Evolutionary conservation across 2,797 vertebrate genomes (phyloP), one percentile per base, ranked within the genome.

Genomic region (Crocodylus rhombifer): DNA sequence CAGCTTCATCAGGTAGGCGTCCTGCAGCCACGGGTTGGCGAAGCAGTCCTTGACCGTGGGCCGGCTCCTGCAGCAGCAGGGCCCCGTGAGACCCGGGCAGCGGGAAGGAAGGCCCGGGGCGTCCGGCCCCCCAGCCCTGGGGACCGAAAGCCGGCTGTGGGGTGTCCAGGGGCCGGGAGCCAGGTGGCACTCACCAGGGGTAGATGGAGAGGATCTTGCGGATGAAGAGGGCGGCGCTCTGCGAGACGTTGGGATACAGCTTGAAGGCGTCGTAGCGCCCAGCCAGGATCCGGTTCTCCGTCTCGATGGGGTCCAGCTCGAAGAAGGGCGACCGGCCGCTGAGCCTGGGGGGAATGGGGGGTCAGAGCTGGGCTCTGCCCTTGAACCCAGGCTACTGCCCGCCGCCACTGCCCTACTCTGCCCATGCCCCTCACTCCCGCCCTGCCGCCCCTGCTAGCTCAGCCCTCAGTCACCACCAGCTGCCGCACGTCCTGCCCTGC

Each of bases 171-270:
- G 33, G 10, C 30, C 65, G 76, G 36, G 26, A 88, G 11, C 78
- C 60, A 57, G 75, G 12, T 6, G 56, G 42, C 75, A 98, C 99
- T 99, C 96, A 99, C 99, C 99, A 99, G 92, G 99, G 99, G 93
- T 99, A 99, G 95, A 99, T 98, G 77, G 99, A 98, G 77, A 99
- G 98, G 96, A 99, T 98, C 97, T 99, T 99, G 93, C 99, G 98
- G 87, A 99, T 98, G 97, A 99, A 99, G 96, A 99, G 98, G 88
- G 99, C 99, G 96, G 99, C 99, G 93, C 98, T 99, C 98, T 99
- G 99, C 23, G 99, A 99, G 95, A 99, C 99, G 3, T 99, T 99
- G 97, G 99, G 99, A 97, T 99, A 99, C 74, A 99, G 97, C 97
- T 99, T 99, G 95, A 99, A 99, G 95, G 99, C 98, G 98, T 99